Evolutionary conservation across 2,113 vertebrate species (phyloP).

Genomic region (Rhombomys opimus): DNA sequence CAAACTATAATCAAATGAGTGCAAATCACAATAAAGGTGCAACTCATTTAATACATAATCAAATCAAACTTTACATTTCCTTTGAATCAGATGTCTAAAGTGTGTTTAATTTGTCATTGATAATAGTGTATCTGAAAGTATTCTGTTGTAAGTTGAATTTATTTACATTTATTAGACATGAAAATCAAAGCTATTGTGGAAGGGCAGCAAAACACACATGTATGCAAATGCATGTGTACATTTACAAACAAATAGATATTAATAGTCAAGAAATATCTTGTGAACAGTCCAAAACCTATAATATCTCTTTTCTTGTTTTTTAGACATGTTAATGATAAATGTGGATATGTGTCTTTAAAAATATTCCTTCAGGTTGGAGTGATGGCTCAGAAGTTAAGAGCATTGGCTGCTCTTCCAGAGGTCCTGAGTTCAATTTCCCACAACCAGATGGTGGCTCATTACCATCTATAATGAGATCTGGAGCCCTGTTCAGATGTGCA

Average conservation of each 20-base stretch:
- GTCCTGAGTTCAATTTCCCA: too few relatives aligned
- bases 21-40: conserved; percentile 55
- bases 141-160: background rate
- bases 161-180: conserved; percentile 60
- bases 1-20: conserved; percentile 69
- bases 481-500: too few relatives aligned
- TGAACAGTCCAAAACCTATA: background rate
- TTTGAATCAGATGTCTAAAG: conserved; percentile 65
- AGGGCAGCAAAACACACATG: conserved; percentile 20
- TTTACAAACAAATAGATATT: background rate
- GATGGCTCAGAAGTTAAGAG: too few relatives aligned
- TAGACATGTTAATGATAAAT: background rate
- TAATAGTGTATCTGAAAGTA: conserved; percentile 47
- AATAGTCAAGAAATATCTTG: background rate
- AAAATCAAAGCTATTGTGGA: background rate
- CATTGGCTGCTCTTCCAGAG: too few relatives aligned
- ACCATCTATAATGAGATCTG: too few relatives aligned
- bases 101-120: conserved; percentile 42
- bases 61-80: conserved; percentile 62
- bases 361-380: too few relatives aligned
- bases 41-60: conserved; percentile 48
- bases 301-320: background rate
- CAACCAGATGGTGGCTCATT: too few relatives aligned
- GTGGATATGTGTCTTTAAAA: background rate
- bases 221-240: background rate